Conservation (phyloP, 2,113 vertebrate genomes). For the Desmodus rotundus region DNA sequence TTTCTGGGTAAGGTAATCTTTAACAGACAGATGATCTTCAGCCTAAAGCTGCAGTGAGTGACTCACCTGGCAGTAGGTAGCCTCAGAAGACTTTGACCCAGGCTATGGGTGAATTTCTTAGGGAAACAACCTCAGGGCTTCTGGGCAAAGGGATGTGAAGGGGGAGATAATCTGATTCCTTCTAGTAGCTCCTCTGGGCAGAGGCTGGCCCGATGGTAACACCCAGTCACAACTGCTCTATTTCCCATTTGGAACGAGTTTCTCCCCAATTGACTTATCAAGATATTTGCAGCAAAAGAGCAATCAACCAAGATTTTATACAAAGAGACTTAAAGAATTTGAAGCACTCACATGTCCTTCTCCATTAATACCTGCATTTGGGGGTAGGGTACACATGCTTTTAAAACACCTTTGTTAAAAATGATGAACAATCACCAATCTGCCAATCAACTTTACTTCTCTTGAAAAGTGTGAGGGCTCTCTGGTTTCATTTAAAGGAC, state of each 20-base stretch:
- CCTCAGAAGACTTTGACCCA: background rate
- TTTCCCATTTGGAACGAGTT: background rate
- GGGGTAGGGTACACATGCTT: background rate
- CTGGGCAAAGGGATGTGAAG: background rate
- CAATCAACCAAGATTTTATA: background rate
- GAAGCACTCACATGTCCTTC: background rate
- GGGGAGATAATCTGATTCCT: background rate
- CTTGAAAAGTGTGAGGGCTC: background rate
- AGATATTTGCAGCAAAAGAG: constrained; percentile 30
- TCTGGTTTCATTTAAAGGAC: background rate
- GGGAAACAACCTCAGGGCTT: background rate
- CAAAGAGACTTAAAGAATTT: background rate
- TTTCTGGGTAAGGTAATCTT: background rate
- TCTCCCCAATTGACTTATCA: background rate
- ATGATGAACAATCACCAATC: background rate
- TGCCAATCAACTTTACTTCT: background rate
- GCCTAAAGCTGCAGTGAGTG: background rate
- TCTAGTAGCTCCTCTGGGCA: background rate
- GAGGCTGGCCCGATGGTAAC: background rate
- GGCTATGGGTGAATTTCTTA: background rate
- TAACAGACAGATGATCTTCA: background rate
- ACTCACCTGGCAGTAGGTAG: background rate
- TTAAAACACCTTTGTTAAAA: background rate
- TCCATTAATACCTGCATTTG: background rate
- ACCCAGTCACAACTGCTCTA: background rate